These are phyloP conservation scores for Euspilapteryx auroguttella DNA, from an alignment of 2,888 invertebrate species.

Conservation along the genomic window DNA sequence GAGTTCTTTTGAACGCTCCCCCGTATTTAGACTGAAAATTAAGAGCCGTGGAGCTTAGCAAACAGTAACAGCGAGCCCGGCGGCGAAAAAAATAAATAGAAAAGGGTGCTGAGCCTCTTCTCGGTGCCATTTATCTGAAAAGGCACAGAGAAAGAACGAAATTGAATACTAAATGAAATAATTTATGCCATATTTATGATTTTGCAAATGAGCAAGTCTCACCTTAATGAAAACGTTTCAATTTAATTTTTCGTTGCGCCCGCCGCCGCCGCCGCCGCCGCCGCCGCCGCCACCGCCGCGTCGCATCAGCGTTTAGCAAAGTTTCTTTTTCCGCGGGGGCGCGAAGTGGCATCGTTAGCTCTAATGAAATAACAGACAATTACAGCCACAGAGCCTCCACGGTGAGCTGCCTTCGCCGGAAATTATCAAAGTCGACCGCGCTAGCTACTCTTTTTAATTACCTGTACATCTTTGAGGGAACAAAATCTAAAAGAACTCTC, in stretches of 20 bases:
- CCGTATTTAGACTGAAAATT: constrained; percentile 53
- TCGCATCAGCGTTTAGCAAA: no score
- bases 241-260: constrained; percentile 23
- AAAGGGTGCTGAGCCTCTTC: constrained; percentile 46
- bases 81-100: constrained; percentile 27
- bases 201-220: constrained; percentile 56
- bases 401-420: no score
- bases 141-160: constrained; percentile 47
- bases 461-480: no score
- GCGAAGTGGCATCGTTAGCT: no score
- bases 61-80: constrained; percentile 38
- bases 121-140: constrained; percentile 32
- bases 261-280: no score
- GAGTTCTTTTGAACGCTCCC: constrained; percentile 45
- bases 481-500: no score
- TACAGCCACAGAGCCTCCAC: no score
- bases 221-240: constrained; percentile 53
- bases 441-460: no score
- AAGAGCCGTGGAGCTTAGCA: constrained; percentile 33
- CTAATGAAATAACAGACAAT: no score
- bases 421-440: no score
- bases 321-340: no score
- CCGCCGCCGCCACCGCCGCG: no score
- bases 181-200: constrained; percentile 63
- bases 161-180: constrained; percentile 64